Conservation (phyloP, 2,113 vertebrate species). For the Hemichromis elongatus region DNA sequence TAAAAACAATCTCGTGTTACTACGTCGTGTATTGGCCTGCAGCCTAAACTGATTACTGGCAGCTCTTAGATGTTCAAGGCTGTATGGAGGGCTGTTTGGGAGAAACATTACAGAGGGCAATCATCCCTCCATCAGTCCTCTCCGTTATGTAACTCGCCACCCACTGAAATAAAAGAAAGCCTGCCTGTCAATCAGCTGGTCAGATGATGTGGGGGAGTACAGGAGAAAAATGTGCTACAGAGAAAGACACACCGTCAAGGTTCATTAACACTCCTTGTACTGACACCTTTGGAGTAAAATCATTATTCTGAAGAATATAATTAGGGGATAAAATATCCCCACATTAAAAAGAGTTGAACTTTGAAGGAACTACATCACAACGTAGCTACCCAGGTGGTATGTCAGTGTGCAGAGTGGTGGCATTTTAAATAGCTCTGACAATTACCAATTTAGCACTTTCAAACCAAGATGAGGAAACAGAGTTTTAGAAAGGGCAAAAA, state of each 20-base stretch:
- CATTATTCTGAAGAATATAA: background rate
- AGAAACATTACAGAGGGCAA: background rate
- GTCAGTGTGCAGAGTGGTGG: background rate
- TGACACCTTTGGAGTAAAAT: background rate
- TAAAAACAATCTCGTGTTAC: background rate
- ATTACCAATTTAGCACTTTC: background rate
- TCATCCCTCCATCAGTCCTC: conserved; percentile 18
- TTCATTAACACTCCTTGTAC: conserved; percentile 3
- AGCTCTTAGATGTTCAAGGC: background rate
- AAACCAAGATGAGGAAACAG: background rate
- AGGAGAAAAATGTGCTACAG: background rate
- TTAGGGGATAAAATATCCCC: background rate
- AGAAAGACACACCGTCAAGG: background rate
- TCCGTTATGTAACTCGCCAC: conserved; percentile 28
- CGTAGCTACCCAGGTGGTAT: background rate
- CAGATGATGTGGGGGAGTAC: conserved; percentile 35
- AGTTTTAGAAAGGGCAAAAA: background rate
- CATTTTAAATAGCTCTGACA: background rate
- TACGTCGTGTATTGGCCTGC: background rate
- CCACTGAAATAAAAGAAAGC: conserved; percentile 33
- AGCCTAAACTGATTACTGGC: background rate
- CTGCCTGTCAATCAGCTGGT: conserved; percentile 20
- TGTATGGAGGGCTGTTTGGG: background rate
- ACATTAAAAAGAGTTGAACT: background rate
- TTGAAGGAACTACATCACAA: background rate